These are phyloP conservation scores for Napeogenes inachia DNA, from an alignment of 2,888 invertebrate genomes.

Conservation along the genomic window DNA sequence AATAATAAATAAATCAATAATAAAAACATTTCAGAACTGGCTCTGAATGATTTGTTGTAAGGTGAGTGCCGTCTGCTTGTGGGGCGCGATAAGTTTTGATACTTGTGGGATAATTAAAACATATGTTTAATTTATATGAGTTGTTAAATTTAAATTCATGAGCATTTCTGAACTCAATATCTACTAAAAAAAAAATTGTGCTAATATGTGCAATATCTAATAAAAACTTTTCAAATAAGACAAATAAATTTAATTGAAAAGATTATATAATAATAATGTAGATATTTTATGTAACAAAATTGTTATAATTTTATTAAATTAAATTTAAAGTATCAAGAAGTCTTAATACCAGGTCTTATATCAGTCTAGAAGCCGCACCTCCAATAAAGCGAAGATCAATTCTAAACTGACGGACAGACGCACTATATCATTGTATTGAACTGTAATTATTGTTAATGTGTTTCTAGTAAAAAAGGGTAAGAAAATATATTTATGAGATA, in stretches of 20 bases:
- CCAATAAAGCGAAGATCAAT: slow-evolving; percentile 69
- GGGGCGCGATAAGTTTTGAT: slow-evolving; percentile 41
- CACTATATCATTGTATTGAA: not conserved
- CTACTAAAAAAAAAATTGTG: too few species aligned
- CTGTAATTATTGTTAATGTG: not conserved
- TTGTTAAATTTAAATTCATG: too few species aligned
- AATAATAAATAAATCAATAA: slow-evolving; percentile 75
- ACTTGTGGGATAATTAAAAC: slow-evolving; percentile 36
- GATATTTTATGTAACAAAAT: not conserved
- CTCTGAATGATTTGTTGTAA: slow-evolving; percentile 75
- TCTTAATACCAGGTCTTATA: slow-evolving; percentile 47
- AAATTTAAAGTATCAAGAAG: slow-evolving; percentile 44
- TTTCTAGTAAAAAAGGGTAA: not conserved
- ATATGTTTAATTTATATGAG: not conserved
- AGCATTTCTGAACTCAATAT: too few species aligned
- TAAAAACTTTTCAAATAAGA: too few species aligned
- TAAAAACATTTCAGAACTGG: slow-evolving; percentile 68
- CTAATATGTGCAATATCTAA: too few species aligned
- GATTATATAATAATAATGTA: too few species aligned
- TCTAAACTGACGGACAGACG: slow-evolving; percentile 31
- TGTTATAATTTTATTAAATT: not conserved
- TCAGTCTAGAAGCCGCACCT: slow-evolving; percentile 65
- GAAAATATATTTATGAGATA: not conserved
- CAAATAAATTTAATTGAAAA: too few species aligned
- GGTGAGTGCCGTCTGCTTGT: slow-evolving; percentile 60